Percentiles rank a stretch among this genome's conserved stretches.
These are phyloP conservation scores for Drosophila miranda DNA, from an alignment of 1,140 invertebrate genomes.

Conservation along the genomic window DNA sequence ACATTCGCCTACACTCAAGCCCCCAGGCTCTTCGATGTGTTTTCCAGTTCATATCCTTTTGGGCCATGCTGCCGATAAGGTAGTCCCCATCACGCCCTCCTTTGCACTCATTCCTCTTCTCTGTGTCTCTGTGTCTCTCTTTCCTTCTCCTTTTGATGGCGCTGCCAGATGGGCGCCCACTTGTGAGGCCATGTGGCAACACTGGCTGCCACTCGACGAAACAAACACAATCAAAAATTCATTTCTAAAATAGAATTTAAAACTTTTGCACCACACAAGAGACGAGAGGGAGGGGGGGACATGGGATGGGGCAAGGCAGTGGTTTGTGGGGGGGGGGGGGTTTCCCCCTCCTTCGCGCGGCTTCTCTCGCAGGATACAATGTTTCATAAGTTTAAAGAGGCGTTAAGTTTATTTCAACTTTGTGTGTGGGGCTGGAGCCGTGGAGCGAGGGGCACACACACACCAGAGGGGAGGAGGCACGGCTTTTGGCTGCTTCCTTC, in stretches of 20 bases:
- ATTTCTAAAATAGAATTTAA: conserved; percentile 49
- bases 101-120: background rate
- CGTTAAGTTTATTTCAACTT: conserved; percentile 67
- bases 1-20: background rate
- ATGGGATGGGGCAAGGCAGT: background rate
- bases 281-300: background rate
- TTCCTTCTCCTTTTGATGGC: conserved; percentile 9
- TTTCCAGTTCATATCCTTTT: conserved; percentile 48
- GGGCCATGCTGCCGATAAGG: conserved; percentile 36
- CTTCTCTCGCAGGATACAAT: conserved; percentile 54
- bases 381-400: conserved; percentile 76
- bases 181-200: conserved; percentile 21
- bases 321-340: background rate
- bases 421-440: conserved; percentile 1
- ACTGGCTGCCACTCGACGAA: background rate
- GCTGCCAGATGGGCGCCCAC: conserved; percentile 47
- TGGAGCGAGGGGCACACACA: background rate
- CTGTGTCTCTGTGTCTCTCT: conserved; percentile 10
- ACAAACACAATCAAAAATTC: conserved; percentile 43
- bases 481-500: conserved; percentile 19
- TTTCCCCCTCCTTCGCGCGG: too few species aligned
- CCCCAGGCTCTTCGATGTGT: background rate
- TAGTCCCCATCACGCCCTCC: conserved; percentile 30
- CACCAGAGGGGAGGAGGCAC: too few species aligned
- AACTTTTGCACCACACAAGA: conserved; percentile 32